Conservation (phyloP, 2,888 invertebrate genomes). For the Acleris laterana region DNA sequence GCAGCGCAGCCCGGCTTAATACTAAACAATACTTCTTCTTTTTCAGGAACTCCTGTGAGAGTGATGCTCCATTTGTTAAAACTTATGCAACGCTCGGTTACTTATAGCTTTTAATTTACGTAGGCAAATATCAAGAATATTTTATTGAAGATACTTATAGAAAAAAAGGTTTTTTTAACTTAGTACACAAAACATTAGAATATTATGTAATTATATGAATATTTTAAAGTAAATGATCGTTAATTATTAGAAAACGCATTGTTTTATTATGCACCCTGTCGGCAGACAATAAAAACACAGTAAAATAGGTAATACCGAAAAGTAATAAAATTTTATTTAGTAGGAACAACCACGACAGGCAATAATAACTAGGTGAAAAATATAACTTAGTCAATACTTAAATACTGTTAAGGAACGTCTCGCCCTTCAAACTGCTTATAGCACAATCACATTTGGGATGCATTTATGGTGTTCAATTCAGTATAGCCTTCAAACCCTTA, state of each 20-base stretch:
- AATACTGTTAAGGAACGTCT: constrained; percentile 29
- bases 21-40: constrained; percentile 57
- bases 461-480: too few species aligned
- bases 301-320: background rate
- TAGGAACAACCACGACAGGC: constrained; percentile 18
- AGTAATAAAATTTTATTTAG: constrained; percentile 17
- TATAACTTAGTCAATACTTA: constrained; percentile 5
- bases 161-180: constrained; percentile 68
- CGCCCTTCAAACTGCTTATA: background rate
- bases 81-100: constrained; percentile 97
- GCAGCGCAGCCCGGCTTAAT: background rate
- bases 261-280: constrained; percentile 53
- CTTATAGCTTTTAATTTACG: constrained; percentile 93
- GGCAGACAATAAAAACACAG: background rate
- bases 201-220: constrained; percentile 80
- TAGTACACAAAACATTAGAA: constrained; percentile 73
- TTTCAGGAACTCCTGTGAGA: constrained; percentile 93
- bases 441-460: too few species aligned
- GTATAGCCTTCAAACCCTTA: too few species aligned
- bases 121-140: constrained; percentile 76
- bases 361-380: constrained; percentile 3
- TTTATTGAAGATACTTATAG: constrained; percentile 63
- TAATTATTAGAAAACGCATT: constrained; percentile 77
- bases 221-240: constrained; percentile 84
- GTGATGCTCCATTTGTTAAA: constrained; percentile 96